phyloP scores from a whole-genome alignment of 2,888 invertebrate species.

The Terebella lapidaria region DNA sequence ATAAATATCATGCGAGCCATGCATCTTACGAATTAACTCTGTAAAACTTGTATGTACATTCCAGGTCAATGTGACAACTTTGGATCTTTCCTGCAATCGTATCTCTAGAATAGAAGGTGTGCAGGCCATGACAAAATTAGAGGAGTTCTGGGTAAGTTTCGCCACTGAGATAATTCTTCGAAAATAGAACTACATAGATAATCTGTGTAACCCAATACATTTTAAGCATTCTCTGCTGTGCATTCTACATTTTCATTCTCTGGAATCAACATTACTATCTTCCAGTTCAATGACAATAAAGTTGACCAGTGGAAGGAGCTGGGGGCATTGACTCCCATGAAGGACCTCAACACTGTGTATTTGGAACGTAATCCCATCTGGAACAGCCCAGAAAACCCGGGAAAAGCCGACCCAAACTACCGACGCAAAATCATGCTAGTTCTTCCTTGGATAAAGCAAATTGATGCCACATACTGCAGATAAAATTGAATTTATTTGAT shows the following conservation, averaged over 20 bases:
- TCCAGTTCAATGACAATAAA: conserved; percentile 84
- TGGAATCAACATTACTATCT: conserved; percentile 33
- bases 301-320: conserved; percentile 80
- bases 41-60: too few relatives aligned
- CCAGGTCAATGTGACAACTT: conserved; percentile 65
- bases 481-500: conserved; percentile 1
- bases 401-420: conserved; percentile 73
- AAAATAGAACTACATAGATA: too few relatives aligned
- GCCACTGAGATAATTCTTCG: too few relatives aligned
- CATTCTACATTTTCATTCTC: too few relatives aligned
- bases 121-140: conserved; percentile 68
- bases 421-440: conserved; percentile 83
- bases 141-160: conserved; percentile 91
- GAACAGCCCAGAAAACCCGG: conserved; percentile 41
- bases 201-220: too few relatives aligned
- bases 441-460: conserved; percentile 80
- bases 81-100: conserved; percentile 86
- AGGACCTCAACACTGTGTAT: conserved; percentile 71
- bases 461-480: conserved; percentile 75
- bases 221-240: too few relatives aligned
- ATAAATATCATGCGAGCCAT: too few relatives aligned
- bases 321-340: conserved; percentile 62
- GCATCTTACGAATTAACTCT: too few relatives aligned
- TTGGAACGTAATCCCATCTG: conserved; percentile 85
- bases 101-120: conserved; percentile 76